Evolutionary conservation across 2,797 vertebrate genomes (phyloP), one percentile per base, ranked within the genome.

Genomic region (Phylloscopus collybita): DNA sequence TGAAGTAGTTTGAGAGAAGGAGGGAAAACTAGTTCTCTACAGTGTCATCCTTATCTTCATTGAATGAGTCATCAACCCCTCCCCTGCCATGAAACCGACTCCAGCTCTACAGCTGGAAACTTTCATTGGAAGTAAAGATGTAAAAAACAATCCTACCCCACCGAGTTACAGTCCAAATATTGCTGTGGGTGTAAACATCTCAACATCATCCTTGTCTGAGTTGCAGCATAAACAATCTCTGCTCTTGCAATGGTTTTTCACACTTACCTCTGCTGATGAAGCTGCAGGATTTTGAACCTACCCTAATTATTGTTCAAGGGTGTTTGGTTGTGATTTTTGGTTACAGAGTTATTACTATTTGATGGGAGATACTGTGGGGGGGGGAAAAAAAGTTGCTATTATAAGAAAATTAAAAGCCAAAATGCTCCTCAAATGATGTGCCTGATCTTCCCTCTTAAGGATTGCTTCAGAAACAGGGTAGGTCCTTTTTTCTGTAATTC

Each of bases 21-120:
- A 90, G 72, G 50, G 54, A 90, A 95, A 96, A 69, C 62, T 93
- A 86, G 80, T 92, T 96, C 85, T 93, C 61, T 74, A 7, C 9
- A 9, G 51, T 84, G 32, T 93, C 86, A 81, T 95, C 79, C 30
- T 60, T 85, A n/a, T 57, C 85, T 85, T 91, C 38, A 26, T 70
- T 92, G 78, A 86, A 73, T 97, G 96, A 97, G 86, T 98, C 96
- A 97, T 27, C 80, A 73, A 70, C 27, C 25, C 80, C 66, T 38
- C 38, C 17, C 11, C 2, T 2, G 1, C 32, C n/a, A 54, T 71
- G 71, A 93, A 95, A 94, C 36, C 11, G 1, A 92, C 45, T 95
- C 76, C 56, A 69, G 50, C 42, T 62, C 57, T 80, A 49, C 62
- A 76, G 56, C 72, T 21, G 4, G 30, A 67, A 34, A 80, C 27